phyloP scores from a whole-genome alignment of 2,888 invertebrate genomes.

The Cheilosia impressa region DNA sequence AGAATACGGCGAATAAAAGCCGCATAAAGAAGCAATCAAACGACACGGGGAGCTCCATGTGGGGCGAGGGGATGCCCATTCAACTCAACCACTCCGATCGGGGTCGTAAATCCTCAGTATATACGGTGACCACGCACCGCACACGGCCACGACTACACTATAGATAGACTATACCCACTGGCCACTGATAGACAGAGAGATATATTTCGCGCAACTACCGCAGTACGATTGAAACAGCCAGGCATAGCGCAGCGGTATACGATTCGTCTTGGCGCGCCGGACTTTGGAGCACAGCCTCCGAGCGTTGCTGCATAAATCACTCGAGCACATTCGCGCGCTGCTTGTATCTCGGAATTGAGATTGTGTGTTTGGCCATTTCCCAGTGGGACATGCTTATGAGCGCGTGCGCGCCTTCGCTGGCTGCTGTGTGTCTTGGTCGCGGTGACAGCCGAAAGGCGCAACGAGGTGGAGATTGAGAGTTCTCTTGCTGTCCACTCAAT shows the following conservation, averaged over 20 bases:
- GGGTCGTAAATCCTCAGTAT: conserved; percentile 65
- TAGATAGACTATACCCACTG: conserved; percentile 44
- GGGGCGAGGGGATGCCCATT: conserved; percentile 30
- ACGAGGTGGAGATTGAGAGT: conserved; percentile 69
- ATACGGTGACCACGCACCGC: conserved; percentile 61
- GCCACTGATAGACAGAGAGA: conserved; percentile 63
- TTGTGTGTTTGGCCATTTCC: conserved; percentile 51
- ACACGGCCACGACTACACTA: not conserved
- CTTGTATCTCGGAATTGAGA: conserved; percentile 34
- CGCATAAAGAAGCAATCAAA: conserved; percentile 58
- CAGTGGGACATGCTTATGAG: conserved; percentile 70
- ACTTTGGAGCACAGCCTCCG: conserved; percentile 68
- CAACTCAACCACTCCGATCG: conserved; percentile 36
- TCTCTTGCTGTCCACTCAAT: conserved; percentile 51
- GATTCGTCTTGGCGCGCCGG: conserved; percentile 13
- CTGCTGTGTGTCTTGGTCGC: conserved; percentile 4
- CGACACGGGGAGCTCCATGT: conserved; percentile 5
- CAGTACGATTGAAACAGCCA: conserved; percentile 4
- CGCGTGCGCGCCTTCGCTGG: conserved; percentile 70
- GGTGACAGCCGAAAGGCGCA: conserved; percentile 72
- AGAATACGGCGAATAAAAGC: conserved; percentile 46
- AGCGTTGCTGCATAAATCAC: conserved; percentile 71
- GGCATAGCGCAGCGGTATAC: no score
- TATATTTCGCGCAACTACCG: conserved; percentile 54
- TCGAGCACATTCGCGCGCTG: conserved; percentile 31